Evolutionary conservation across 2,888 invertebrate species (phyloP).

Genomic region (Artemia sinica): DNA sequence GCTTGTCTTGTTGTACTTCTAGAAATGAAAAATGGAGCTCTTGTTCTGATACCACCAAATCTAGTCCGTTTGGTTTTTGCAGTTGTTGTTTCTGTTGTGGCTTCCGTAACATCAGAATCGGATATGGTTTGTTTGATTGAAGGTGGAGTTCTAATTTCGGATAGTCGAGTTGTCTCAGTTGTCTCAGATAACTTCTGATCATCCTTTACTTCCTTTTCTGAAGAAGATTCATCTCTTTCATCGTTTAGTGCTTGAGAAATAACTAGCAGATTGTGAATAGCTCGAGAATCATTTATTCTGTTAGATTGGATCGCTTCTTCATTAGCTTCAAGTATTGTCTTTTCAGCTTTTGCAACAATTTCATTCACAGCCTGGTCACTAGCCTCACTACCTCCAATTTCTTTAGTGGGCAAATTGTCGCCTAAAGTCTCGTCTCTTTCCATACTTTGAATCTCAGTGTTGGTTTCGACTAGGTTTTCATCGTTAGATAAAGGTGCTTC

Average conservation of each 20-base stretch:
- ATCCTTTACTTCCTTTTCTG: no score
- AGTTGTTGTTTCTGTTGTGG: no score
- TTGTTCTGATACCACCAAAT: no score
- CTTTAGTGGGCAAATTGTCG: background rate
- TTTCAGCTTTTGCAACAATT: background rate
- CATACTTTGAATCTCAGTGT: background rate
- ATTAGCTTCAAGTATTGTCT: background rate
- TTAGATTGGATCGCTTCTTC: background rate
- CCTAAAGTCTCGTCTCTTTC: background rate
- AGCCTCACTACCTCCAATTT: background rate
- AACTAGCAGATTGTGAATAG: background rate
- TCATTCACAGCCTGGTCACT: background rate
- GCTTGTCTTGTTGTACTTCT: no score
- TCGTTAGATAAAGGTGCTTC: background rate
- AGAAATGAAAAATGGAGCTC: no score
- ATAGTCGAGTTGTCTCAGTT: no score
- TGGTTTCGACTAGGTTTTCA: background rate
- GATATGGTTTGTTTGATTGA: no score
- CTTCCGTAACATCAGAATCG: no score
- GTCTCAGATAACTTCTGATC: no score
- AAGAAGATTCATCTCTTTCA: background rate
- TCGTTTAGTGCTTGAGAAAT: background rate
- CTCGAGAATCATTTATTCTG: conserved; percentile 9
- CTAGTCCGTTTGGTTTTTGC: no score
- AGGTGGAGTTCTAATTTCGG: no score